phyloP scores from a whole-genome alignment of 2,888 invertebrate species.

The Endotricha flammealis region DNA sequence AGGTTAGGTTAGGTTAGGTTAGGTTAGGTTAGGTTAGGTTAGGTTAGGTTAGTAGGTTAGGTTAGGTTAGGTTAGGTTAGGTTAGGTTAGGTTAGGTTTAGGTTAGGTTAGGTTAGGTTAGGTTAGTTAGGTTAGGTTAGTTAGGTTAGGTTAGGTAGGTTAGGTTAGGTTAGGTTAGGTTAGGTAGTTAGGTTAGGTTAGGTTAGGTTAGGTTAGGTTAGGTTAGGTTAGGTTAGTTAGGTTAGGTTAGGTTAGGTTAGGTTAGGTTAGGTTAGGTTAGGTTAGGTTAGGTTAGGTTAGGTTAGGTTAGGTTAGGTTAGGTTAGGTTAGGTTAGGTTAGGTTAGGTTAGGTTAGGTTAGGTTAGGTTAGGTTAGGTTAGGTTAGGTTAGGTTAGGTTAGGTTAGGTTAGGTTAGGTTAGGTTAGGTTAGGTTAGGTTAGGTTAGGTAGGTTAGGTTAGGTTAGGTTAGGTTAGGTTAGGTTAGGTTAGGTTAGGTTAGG shows the following conservation, averaged over 20 bases:
- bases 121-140: constrained; percentile 18
- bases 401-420: too few relatives aligned
- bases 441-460: constrained; percentile 19
- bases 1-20: constrained; percentile 16
- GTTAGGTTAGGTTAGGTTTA: constrained; percentile 18
- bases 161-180: constrained; percentile 12
- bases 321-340: too few relatives aligned
- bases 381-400: constrained; percentile 17
- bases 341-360: too few relatives aligned
- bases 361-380: too few relatives aligned
- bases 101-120: constrained; percentile 19
- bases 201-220: constrained; percentile 16
- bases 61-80: constrained; percentile 17
- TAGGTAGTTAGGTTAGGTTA: constrained; percentile 16
- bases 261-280: too few relatives aligned
- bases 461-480: constrained; percentile 20
- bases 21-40: constrained; percentile 16
- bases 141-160: constrained; percentile 16
- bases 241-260: too few relatives aligned
- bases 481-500: too few relatives aligned
- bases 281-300: too few relatives aligned
- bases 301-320: too few relatives aligned
- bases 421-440: too few relatives aligned
- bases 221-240: constrained; percentile 8
- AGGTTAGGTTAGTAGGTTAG: constrained; percentile 14